phyloP scores from a whole-genome alignment of 2,888 invertebrate species.

The Eumerus sabulonum region DNA sequence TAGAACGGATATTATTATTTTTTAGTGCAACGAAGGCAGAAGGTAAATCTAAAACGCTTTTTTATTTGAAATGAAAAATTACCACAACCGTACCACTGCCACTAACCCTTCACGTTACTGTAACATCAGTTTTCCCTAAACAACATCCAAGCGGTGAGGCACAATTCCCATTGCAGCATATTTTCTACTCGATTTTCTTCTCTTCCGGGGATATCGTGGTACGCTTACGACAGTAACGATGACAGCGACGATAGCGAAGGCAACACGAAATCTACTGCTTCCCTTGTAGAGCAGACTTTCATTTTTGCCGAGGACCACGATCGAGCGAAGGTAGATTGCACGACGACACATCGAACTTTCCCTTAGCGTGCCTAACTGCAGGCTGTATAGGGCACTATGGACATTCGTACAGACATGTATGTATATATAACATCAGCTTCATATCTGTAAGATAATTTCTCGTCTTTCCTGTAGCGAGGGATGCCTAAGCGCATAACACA shows the following conservation, averaged over 20 bases:
- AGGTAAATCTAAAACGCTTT: conserved; percentile 29
- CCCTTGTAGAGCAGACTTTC: conserved; percentile 27
- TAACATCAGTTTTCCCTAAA: conserved; percentile 7
- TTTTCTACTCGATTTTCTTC: conserved; percentile 28
- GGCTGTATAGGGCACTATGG: too few relatives aligned
- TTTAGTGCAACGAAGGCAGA: conserved; percentile 18
- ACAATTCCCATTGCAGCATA: conserved; percentile 30
- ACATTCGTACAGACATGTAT: too few relatives aligned
- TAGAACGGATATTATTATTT: conserved; percentile 13
- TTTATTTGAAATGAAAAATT: conserved; percentile 49
- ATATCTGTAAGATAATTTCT: conserved; percentile 28
- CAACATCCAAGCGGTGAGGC: conserved; percentile 29
- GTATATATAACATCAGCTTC: conserved; percentile 8
- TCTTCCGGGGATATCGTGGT: conserved; percentile 17
- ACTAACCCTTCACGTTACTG: not conserved
- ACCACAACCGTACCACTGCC: conserved; percentile 26
- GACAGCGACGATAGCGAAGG: conserved; percentile 21
- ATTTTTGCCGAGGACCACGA: conserved; percentile 16
- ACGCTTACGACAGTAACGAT: conserved; percentile 19
- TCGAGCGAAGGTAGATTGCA: conserved; percentile 24
- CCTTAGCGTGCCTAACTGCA: conserved; percentile 1
- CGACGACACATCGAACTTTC: conserved; percentile 14
- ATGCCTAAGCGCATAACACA: conserved; percentile 9
- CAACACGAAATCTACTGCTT: conserved; percentile 20
- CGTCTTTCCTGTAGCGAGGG: conserved; percentile 1